Base-by-base conservation (phyloP, 92 coral and sea anemone genomes). In the Anthopleura xanthogrammica region DNA sequence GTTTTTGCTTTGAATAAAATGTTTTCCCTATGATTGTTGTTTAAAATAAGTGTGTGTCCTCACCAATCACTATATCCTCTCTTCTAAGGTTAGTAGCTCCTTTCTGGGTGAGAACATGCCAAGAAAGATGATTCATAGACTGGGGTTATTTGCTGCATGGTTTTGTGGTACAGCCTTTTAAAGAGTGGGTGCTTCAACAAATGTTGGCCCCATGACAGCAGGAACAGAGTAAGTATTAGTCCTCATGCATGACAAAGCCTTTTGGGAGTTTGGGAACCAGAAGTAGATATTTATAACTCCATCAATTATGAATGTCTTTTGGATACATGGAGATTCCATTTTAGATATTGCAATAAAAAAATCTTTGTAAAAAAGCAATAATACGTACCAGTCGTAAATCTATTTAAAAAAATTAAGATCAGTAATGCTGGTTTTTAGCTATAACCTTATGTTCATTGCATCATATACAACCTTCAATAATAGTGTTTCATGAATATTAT, bases 211-310 rank as follows among this genome's bases (percentile, higher is more conserved):
- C 86, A 97, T 97, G 99, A 95, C 99, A 83, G 98, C 98, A 77
- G 99, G 99, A 79, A 90, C 98, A 0, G 99, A 97, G 99, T 97
- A 83, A 97, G 99, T 94, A 89, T 48, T 64, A 17, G 50, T 22
- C 13, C 22, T 64, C 72, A 64, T 64, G 29, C 12, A 64, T 64
- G 43, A 57, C 68, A 76, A 16, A 64, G 48, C 58, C 46, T 70
- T 43, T 70, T 71, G 83, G 73, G 74, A 43, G 48, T 84, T 76
- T 64, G 64, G 77, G 48, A 81, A 52, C 77, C 40, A 70, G 42
- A 20, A n/a, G 16, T 81, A 42, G 74, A 50, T 81, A 68, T 81
- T 68, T 71, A 71, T 81, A 75, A 50, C 41, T 16, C 52, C 23
- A 81, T 81, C 29, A 81, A 81, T 81, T 68, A 81, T 81, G 65